Evolutionary conservation across 2,113 vertebrate genomes (phyloP).

Genomic region (Anseranas semipalmata): DNA sequence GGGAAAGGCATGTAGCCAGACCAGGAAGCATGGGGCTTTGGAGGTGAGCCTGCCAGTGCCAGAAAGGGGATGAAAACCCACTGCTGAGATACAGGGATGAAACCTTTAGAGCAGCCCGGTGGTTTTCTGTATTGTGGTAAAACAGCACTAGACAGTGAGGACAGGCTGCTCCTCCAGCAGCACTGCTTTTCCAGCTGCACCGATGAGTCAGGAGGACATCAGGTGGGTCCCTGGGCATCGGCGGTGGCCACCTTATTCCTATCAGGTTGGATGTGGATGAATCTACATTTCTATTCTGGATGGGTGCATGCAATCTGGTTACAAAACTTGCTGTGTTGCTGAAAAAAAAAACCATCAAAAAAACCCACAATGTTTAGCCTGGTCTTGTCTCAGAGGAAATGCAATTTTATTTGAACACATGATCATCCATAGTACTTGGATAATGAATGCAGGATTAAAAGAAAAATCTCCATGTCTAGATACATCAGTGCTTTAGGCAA

Average conservation of each 20-base stretch:
- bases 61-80: not conserved
- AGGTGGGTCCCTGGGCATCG: conserved; percentile 75
- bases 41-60: not conserved
- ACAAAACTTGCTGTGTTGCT: not conserved
- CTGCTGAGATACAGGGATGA: not conserved
- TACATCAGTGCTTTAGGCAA: not conserved
- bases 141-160: not conserved
- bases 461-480: not conserved
- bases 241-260: conserved; percentile 83
- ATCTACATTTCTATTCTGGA: conserved; percentile 81
- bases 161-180: not conserved
- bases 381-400: not conserved
- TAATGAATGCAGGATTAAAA: not conserved
- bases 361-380: not conserved
- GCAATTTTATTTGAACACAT: not conserved
- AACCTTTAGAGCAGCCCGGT: not conserved
- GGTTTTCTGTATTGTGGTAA: not conserved
- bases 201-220: not conserved
- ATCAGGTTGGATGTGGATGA: conserved; percentile 80
- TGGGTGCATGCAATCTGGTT: conserved; percentile 68
- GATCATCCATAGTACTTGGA: not conserved
- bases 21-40: not conserved
- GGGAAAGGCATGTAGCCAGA: not conserved
- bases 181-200: not conserved
- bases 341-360: no score